phyloP scores from a whole-genome alignment of 1,140 invertebrate genomes.

The Listronotus oregonensis region DNA sequence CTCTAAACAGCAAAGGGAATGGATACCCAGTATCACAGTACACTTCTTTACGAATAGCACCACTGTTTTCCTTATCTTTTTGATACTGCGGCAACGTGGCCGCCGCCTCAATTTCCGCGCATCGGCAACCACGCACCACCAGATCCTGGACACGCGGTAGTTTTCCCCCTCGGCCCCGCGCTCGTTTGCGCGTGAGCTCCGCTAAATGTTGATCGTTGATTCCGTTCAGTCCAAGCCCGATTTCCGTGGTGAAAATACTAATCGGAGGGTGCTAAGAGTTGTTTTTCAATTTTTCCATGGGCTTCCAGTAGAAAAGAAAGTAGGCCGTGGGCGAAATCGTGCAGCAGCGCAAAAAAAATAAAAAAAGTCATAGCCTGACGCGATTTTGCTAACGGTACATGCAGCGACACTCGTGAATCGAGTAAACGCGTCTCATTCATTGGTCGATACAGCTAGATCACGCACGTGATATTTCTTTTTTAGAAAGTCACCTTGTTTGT shows the following conservation, averaged over 20 bases:
- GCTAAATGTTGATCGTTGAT: constrained; percentile 22
- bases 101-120: constrained; percentile 9
- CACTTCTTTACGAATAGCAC: too few relatives aligned
- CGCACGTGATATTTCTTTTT: constrained; percentile 30
- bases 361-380: constrained; percentile 12
- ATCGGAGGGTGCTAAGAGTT: neutral
- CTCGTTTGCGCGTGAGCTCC: constrained; percentile 15
- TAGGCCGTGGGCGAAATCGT: constrained; percentile 8
- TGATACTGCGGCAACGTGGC: neutral
- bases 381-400: constrained; percentile 21
- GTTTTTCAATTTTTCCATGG: constrained; percentile 7
- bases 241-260: constrained; percentile 20
- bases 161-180: constrained; percentile 4
- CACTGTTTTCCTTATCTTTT: too few relatives aligned
- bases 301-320: constrained; percentile 12
- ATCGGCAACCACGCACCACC: constrained; percentile 27
- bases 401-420: constrained; percentile 9
- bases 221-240: constrained; percentile 15
- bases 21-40: too few relatives aligned
- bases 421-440: constrained; percentile 16
- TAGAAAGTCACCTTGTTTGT: constrained; percentile 5
- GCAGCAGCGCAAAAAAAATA: constrained; percentile 5
- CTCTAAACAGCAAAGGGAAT: too few relatives aligned
- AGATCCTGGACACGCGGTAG: constrained; percentile 29
- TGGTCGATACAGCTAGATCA: constrained; percentile 37